Evolutionary conservation across 1,140 invertebrate species (phyloP).

Genomic region (Neodiprion lecontei): DNA sequence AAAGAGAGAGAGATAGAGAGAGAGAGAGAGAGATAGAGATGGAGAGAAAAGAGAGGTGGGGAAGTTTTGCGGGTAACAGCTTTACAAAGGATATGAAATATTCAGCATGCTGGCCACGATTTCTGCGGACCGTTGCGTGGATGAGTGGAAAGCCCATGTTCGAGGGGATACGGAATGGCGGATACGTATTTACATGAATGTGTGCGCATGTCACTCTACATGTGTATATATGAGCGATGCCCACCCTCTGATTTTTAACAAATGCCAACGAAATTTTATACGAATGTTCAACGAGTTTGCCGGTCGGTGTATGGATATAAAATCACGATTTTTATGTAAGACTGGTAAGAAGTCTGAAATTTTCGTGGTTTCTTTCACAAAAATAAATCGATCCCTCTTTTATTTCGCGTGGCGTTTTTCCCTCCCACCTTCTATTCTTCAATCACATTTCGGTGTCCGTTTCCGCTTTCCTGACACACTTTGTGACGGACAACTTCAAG

Average conservation of each 20-base stretch:
- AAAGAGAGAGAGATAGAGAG: background rate
- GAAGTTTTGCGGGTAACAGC: background rate
- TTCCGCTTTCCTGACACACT: too few species aligned
- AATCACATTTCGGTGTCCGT: too few species aligned
- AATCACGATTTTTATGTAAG: too few species aligned
- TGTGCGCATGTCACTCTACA: background rate
- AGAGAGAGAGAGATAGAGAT: background rate
- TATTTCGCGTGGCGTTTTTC: too few species aligned
- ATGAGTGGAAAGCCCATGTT: background rate
- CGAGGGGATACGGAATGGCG: background rate
- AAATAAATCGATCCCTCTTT: too few species aligned
- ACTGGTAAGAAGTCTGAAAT: too few species aligned
- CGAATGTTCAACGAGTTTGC: background rate
- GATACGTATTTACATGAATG: background rate
- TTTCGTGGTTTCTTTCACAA: too few species aligned
- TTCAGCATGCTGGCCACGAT: slow-evolving; percentile 1
- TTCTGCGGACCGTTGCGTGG: slow-evolving; percentile 3
- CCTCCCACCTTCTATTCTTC: too few species aligned
- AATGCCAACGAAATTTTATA: background rate
- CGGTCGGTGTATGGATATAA: too few species aligned
- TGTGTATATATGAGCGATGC: background rate
- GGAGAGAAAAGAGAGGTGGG: background rate
- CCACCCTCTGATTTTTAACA: background rate
- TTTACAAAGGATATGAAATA: slow-evolving; percentile 2
- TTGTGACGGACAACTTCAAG: too few species aligned